Base-by-base conservation (phyloP, 2,113 vertebrate genomes). In the Percina caprodes region DNA sequence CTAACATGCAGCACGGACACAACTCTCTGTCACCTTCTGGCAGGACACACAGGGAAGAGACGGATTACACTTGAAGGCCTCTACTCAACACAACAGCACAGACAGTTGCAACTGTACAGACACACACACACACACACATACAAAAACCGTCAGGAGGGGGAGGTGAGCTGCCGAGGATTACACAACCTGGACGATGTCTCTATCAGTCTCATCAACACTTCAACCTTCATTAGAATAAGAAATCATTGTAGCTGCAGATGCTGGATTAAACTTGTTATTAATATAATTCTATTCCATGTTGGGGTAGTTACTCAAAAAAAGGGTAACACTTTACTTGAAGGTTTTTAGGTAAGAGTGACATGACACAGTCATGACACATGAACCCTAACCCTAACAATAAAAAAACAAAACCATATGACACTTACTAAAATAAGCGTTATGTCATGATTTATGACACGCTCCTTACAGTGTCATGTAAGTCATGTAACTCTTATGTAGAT, bases 1-100 rank as follows among this genome's bases (percentile, higher is more conserved):
- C 73, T 74, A 80, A 83, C 83, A 79, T 69, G 58, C 63, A 81
- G 79, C 73, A 39, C 15, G 3, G n/a, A 76, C 39, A 81, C 86
- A 86, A 74, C 52, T 81, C 48, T 82, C 71, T 83, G 80, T 84
- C 80, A 61, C 21, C 71, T 71, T 54, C 74, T 69, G 88, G 90
- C 79, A 85, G 80, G 63, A 81, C 48, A 1, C 39, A 48, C 58
- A 23, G 19, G 49, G 51, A 82, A 68, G 70, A 74, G 86, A 85
- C 52, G 51, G 68, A n/a, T 87, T 52, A 67, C 54, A 85, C 84
- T 75, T 83, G 74, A 48, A 82, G 80, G 84, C 82, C 77, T 83
- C 24, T 0, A 56, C 55, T 59, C 66, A 76, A 74, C 85, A 88
- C 68, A 85, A 74, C 46, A 75, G 14, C 80, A 82, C 4, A 48